A percentile compares a stretch with the other conserved stretches of the same genome.
Conservation (phyloP, 2,888 invertebrate genomes). For the Epistrophe eligans region DNA sequence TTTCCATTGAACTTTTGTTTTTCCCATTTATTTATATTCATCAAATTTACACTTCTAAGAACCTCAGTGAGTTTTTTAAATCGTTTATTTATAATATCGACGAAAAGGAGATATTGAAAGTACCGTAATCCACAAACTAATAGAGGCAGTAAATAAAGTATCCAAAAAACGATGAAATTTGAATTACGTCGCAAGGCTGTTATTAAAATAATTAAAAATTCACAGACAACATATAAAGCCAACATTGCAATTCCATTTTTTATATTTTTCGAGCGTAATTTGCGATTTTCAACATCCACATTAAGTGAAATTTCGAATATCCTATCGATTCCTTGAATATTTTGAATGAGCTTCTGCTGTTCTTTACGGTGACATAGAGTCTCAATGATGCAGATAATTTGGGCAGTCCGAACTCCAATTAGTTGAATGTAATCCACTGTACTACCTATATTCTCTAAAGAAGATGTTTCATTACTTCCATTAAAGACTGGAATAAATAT, state of each 20-base stretch:
- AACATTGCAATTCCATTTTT: conserved; percentile 77
- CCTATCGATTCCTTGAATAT: conserved; percentile 80
- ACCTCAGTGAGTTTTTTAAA: conserved; percentile 78
- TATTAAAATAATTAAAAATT: conserved; percentile 77
- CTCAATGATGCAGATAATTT: conserved; percentile 79
- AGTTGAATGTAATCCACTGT: conserved; percentile 81
- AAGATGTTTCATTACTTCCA: neutral
- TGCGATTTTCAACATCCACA: conserved; percentile 77
- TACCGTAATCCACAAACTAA: conserved; percentile 80
- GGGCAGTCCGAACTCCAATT: conserved; percentile 80
- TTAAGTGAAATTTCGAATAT: conserved; percentile 79
- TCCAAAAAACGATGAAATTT: conserved; percentile 78
- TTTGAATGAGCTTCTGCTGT: conserved; percentile 77
- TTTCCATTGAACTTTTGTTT: conserved; percentile 14
- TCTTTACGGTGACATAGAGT: conserved; percentile 77
- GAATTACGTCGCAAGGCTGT: conserved; percentile 68
- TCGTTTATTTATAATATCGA: conserved; percentile 79
- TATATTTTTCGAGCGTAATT: conserved; percentile 71
- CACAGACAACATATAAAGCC: conserved; percentile 77
- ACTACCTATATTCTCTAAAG: conserved; percentile 77
- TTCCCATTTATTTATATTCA: neutral
- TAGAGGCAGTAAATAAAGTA: conserved; percentile 80
- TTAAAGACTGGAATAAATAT: conserved; percentile 75
- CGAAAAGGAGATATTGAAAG: conserved; percentile 80
- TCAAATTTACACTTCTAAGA: conserved; percentile 77